A percentile compares a stretch with the other conserved stretches of the same genome.
Evolutionary conservation across 2,888 invertebrate genomes (phyloP).

Genomic region (Phalangium opilio): DNA sequence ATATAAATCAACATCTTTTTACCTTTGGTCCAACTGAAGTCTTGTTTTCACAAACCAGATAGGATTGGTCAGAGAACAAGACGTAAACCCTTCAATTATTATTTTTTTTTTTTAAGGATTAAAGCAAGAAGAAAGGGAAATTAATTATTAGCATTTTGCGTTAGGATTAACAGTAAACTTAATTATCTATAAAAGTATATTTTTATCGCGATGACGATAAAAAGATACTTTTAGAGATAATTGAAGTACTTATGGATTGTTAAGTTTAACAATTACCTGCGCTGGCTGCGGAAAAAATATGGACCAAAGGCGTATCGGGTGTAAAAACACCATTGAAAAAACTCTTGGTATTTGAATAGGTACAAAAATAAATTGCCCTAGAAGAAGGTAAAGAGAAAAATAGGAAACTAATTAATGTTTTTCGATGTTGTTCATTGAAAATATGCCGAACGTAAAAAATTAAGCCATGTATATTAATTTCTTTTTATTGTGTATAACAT

Average conservation of each 20-base stretch:
- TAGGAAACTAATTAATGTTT: no score
- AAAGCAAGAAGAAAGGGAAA: not conserved
- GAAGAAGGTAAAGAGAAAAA: conserved; percentile 15
- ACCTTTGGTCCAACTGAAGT: conserved; percentile 68
- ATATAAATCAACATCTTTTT: conserved; percentile 1
- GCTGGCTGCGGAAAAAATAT: conserved; percentile 83
- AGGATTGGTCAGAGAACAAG: conserved; percentile 92
- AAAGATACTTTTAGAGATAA: no score
- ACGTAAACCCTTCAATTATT: conserved; percentile 59
- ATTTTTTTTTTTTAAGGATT: not conserved
- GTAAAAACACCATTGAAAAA: conserved; percentile 53
- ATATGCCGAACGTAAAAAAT: no score
- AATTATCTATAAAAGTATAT: no score
- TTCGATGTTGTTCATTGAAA: no score
- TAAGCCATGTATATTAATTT: no score
- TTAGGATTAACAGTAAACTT: no score
- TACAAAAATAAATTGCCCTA: conserved; percentile 95
- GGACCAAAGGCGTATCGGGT: conserved; percentile 77
- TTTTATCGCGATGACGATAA: no score
- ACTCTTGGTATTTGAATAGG: conserved; percentile 86
- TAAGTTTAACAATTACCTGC: conserved; percentile 56
- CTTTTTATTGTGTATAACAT: no score
- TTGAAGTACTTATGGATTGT: no score
- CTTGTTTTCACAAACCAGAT: conserved; percentile 99
- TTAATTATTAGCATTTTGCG: no score